These are phyloP conservation scores for Taenaris catops DNA, from an alignment of 2,888 invertebrate genomes.

Conservation along the genomic window DNA sequence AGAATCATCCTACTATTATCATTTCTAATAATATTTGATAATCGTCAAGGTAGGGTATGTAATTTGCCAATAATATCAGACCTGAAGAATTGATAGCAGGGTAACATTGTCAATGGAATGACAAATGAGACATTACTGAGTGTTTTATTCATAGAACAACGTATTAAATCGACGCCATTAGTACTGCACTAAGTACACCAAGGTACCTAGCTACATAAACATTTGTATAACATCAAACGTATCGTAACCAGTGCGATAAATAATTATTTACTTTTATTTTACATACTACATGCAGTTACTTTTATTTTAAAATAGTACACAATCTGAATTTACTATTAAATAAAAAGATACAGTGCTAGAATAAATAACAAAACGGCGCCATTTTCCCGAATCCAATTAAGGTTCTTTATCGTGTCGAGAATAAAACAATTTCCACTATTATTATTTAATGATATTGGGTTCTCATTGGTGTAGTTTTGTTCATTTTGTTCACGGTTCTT, in stretches of 20 bases:
- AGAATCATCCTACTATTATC: too few species aligned
- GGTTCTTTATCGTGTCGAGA: slow-evolving; percentile 23
- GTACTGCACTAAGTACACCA: too few species aligned
- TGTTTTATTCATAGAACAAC: not conserved
- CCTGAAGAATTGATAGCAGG: slow-evolving; percentile 4
- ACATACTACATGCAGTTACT: too few species aligned
- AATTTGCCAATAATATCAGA: slow-evolving; percentile 1
- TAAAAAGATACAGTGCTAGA: too few species aligned
- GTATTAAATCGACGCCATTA: too few species aligned
- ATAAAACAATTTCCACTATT: slow-evolving; percentile 29
- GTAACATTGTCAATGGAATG: slow-evolving; percentile 1
- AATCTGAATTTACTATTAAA: too few species aligned
- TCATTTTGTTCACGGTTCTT: slow-evolving; percentile 42
- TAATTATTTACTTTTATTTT: too few species aligned
- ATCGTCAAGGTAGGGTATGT: not conserved
- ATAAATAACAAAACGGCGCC: slow-evolving; percentile 5
- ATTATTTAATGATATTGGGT: slow-evolving; percentile 28
- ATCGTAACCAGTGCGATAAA: too few species aligned
- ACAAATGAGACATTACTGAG: slow-evolving; percentile 8
- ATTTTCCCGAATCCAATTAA: slow-evolving; percentile 25
- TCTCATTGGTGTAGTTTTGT: slow-evolving; percentile 41
- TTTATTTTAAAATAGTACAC: too few species aligned
- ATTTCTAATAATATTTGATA: not conserved
- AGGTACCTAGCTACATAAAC: too few species aligned
- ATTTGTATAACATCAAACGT: too few species aligned